Base-by-base conservation (phyloP, 2,113 vertebrate genomes). In the Panthera tigris region DNA sequence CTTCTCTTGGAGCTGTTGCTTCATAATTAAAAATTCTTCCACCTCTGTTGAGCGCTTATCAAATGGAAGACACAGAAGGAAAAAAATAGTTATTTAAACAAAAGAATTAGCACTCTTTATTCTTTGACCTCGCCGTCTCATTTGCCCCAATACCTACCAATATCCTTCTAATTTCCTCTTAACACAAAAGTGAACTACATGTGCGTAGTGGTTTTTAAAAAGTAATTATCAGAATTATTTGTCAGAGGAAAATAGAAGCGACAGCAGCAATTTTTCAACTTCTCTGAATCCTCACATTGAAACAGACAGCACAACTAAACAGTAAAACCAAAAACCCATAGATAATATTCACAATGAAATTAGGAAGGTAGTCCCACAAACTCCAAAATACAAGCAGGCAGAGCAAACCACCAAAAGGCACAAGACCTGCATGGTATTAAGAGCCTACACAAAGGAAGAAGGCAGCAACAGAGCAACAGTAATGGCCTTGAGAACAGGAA, bases 11-110 rank as follows among this genome's bases (percentile, higher is more conserved):
- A 99, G 98, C 95, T 98, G 99, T 69, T 97, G 97, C 97, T 97
- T 99, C 57, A 99, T 98, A 31, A 98, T 89, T 36, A 98, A 96
- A 0, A 98, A 97, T 95, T 99, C 99, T 66, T 99, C 99, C 85
- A 98, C 97, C 1, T 97, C 98, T 13, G 97, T 95, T 45, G 92
- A 91, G 96, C 15, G 69, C 57, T 97, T 95, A 86, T 83, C 81
- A 83, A 76, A 45, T 89, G 94, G n/a, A 92, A 92, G 39, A 94
- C 41, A 79, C 0, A 89, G 4, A 82, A 96, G 41, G 19, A 45
- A 82, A 69, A 65, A 73, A 66, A 39, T n/a, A n/a, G n/a, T n/a
- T 39, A 87, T 87, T 95, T 97, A 90, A 94, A 79, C 29, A 96
- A 83, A 96, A 95, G 14, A 92, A 55, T 36, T 65, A 76, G 78